Conservation (phyloP, 2,113 vertebrate species). For the Crotophaga sulcirostris region DNA sequence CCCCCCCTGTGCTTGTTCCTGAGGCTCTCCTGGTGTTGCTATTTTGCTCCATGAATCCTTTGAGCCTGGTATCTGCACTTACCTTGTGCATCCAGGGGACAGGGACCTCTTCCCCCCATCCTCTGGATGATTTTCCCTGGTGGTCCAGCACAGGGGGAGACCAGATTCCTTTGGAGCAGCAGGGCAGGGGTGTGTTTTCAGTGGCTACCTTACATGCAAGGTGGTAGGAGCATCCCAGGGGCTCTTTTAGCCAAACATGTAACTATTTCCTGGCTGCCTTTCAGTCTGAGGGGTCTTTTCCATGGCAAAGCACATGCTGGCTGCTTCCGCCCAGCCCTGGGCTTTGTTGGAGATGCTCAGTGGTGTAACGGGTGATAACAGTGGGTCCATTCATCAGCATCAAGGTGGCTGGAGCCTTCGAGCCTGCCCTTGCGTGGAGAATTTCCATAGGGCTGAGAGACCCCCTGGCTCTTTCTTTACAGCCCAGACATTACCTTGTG, state of each 20-base stretch:
- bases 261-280: neutral
- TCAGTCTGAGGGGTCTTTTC: neutral
- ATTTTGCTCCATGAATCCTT: neutral
- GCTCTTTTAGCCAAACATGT: neutral
- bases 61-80: fast-evolving
- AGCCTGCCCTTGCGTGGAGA: neutral
- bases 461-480: neutral
- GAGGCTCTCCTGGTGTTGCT: neutral
- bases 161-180: neutral
- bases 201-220: neutral
- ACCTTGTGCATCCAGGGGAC: neutral
- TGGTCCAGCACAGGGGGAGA: neutral
- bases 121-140: neutral
- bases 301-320: neutral
- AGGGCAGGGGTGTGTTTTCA: neutral
- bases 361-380: neutral
- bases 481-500: neutral
- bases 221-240: neutral
- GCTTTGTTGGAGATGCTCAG: neutral
- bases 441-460: neutral
- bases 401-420: neutral
- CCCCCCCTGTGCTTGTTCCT: fast-evolving
- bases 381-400: neutral
- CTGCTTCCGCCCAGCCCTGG: neutral
- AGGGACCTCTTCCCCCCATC: neutral